Base-by-base conservation (phyloP, 2,797 vertebrate genomes). In the Sciurus carolinensis region DNA sequence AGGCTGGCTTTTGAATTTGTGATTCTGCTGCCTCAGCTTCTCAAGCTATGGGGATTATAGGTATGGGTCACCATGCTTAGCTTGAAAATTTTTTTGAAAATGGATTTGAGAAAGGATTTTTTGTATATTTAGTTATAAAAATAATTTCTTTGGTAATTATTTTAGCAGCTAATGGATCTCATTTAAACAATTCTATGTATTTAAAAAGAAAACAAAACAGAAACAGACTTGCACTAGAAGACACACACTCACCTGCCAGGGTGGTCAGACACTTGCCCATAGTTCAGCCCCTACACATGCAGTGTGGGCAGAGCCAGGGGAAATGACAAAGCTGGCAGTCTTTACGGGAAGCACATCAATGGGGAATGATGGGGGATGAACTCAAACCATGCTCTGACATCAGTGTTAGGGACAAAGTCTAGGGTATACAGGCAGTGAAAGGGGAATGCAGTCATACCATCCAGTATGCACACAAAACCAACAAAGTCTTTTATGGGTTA, bases 201-300 rank as follows among this genome's bases (percentile, higher is more conserved):
- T 97, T 59, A 76, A 90, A 95, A 96, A 89, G 26, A 91, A 76
- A 87, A 90, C 52, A 94, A 95, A 91, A 83, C 24, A 93, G 42
- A 95, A 91, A 80, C 59, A 94, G 80, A 96, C 24, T 90, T 90
- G 94, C 90, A 96, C 94, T 96, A 80, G 47, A 91, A 95, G 90
- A 95, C 50, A 95, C 59, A 93, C 96, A 95, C 91, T 98, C 93
- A 97, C 91, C 91, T 97, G 90, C 85, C 64, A 54, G 93, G 87
- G 84, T 96, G 76, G 85, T 90, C 93, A 97, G 96, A 97, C 82
- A 97, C 91, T 90, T 98, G 93, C 87, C 94, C 95, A 96, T 44
- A 96, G 84, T 95, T 96, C 87, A 97, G 96, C 73, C 91, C 91
- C 87, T 87, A 92, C 81, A 96, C 96, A 97, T 95, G 91, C 90